Evolutionary conservation across 1,140 invertebrate species (phyloP).

Genomic region (Trachymyrmex septentrionalis): DNA sequence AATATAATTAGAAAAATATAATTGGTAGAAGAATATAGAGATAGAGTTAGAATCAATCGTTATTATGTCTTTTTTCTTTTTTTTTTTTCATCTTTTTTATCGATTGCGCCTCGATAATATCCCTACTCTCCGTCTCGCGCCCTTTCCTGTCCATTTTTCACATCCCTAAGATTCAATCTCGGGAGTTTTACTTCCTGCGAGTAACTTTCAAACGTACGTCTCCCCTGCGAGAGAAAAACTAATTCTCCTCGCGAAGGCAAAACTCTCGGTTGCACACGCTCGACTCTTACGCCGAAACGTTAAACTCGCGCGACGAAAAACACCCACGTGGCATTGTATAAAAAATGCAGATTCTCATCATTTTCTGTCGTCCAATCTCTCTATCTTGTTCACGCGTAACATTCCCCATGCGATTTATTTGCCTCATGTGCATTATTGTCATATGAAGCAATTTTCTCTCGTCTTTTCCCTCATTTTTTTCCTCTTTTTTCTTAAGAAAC

Average conservation of each 20-base stretch:
- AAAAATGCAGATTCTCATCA: constrained; percentile 3
- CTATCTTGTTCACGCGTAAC: background rate
- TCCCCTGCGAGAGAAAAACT: background rate
- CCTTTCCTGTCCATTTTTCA: background rate
- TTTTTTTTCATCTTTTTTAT: constrained; percentile 50
- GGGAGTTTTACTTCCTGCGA: constrained; percentile 28
- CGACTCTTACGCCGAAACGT: background rate
- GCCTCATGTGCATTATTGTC: background rate
- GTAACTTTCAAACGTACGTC: background rate
- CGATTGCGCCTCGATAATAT: constrained; percentile 61
- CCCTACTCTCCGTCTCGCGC: background rate
- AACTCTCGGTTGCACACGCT: background rate
- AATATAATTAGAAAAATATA: constrained; percentile 87
- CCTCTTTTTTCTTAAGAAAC: constrained; percentile 48
- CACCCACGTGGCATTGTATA: background rate
- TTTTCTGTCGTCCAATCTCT: constrained; percentile 13
- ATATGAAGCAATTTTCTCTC: background rate
- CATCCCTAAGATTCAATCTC: background rate
- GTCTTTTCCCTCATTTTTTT: background rate
- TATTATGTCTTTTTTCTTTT: constrained; percentile 61
- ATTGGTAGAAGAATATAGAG: constrained; percentile 87
- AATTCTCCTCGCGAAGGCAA: constrained; percentile 14
- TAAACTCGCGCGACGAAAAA: constrained; percentile 30
- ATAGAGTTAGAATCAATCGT: constrained; percentile 84
- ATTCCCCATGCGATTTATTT: background rate